phyloP scores from a whole-genome alignment of 2,888 invertebrate genomes.

The Chloroclystis v-ata region DNA sequence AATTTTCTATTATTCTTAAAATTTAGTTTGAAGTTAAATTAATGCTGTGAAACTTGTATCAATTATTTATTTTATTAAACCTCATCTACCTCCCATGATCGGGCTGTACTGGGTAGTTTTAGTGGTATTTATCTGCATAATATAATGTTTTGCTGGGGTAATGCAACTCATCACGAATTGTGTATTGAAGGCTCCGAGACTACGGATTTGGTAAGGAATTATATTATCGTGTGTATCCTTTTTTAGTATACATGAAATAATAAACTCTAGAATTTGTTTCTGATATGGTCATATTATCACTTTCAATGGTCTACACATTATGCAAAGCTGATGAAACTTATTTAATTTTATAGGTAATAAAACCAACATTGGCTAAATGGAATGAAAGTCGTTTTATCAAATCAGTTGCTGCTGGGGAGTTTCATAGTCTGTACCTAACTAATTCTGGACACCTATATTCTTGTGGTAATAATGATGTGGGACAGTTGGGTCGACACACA shows the following conservation, averaged over 20 bases:
- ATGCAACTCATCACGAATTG: slow-evolving; percentile 71
- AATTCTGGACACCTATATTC: slow-evolving; percentile 89
- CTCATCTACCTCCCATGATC: slow-evolving; percentile 39
- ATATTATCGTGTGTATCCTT: too few relatives aligned
- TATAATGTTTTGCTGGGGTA: slow-evolving; percentile 76
- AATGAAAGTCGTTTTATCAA: slow-evolving; percentile 73
- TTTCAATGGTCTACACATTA: background rate
- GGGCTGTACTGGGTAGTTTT: slow-evolving; percentile 38
- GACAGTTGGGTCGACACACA: slow-evolving; percentile 87
- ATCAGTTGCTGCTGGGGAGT: slow-evolving; percentile 85
- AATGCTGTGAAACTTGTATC: slow-evolving; percentile 30
- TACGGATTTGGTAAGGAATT: slow-evolving; percentile 60
- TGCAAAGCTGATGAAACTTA: background rate
- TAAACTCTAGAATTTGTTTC: too few relatives aligned
- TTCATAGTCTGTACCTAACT: slow-evolving; percentile 88
- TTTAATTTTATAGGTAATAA: slow-evolving; percentile 71
- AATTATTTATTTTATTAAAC: slow-evolving; percentile 11
- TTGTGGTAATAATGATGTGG: slow-evolving; percentile 95
- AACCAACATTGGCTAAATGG: slow-evolving; percentile 81
- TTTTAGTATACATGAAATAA: too few relatives aligned
- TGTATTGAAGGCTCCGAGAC: slow-evolving; percentile 59
- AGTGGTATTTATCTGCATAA: slow-evolving; percentile 34
- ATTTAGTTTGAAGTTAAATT: slow-evolving; percentile 45
- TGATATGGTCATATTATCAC: too few relatives aligned
- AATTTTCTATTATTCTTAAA: slow-evolving; percentile 42